Percentiles rank a stretch among this genome's conserved stretches.
phyloP scores from a whole-genome alignment of 2,113 vertebrate genomes.

The Python bivittatus region DNA sequence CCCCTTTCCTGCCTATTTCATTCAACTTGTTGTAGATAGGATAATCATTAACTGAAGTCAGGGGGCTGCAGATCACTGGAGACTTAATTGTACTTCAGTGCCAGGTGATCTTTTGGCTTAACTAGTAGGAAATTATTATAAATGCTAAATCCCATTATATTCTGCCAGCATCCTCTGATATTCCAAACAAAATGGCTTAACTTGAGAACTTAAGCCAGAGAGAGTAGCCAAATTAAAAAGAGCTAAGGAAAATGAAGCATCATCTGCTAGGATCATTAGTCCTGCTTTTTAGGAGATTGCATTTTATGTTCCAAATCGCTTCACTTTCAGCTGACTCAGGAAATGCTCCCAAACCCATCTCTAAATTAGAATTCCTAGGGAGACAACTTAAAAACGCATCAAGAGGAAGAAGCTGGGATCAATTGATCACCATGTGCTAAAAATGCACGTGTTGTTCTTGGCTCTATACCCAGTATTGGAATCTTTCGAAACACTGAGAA shows the following conservation, averaged over 20 bases:
- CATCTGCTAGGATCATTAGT: slow-evolving; percentile 2
- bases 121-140: slow-evolving; percentile 21
- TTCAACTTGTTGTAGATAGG: neutral
- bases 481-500: neutral
- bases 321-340: neutral
- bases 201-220: neutral
- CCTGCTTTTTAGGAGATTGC: slow-evolving; percentile 7
- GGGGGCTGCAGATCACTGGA: neutral
- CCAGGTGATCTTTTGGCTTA: neutral
- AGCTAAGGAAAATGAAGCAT: neutral
- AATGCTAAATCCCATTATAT: neutral
- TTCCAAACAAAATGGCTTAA: neutral
- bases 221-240: slow-evolving; percentile 13
- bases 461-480: neutral
- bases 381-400: neutral
- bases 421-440: neutral
- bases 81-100: slow-evolving; percentile 32
- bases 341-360: neutral
- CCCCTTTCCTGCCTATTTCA: neutral
- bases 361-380: slow-evolving; percentile 1
- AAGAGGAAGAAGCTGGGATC: neutral
- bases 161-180: slow-evolving; percentile 10
- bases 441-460: neutral
- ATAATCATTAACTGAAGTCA: neutral
- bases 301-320: slow-evolving; percentile 16